Conservation (phyloP, 2,888 invertebrate species). For the Mellilla xanthometata region DNA sequence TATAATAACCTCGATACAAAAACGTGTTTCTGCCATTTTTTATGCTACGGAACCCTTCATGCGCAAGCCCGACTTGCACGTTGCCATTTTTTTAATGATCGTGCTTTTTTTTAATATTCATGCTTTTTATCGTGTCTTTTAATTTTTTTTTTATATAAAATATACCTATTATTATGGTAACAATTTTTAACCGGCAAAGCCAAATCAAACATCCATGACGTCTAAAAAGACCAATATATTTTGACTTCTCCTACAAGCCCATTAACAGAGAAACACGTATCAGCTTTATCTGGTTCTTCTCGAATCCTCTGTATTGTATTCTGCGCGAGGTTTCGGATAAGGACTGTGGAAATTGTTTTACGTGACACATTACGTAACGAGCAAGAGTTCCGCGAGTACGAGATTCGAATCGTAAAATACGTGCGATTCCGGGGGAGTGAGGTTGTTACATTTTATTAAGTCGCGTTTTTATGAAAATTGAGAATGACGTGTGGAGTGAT, state of each 20-base stretch:
- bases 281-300: conserved; percentile 26
- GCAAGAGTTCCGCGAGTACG: conserved; percentile 33
- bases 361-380: conserved; percentile 66
- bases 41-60: no score
- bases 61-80: no score
- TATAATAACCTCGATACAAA: no score
- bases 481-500: conserved; percentile 3
- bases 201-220: conserved; percentile 22
- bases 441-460: conserved; percentile 23
- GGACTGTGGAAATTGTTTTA: conserved; percentile 67
- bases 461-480: conserved; percentile 21
- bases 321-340: conserved; percentile 53
- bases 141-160: no score
- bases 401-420: conserved; percentile 31
- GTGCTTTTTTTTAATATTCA: no score
- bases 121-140: no score
- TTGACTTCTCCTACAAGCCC: conserved; percentile 12
- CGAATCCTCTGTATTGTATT: conserved; percentile 48
- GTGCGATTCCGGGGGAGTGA: conserved; percentile 21
- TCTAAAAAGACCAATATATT: conserved; percentile 21
- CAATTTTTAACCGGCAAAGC: no score
- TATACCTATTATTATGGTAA: no score
- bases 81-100: no score
- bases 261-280: conserved; percentile 19
- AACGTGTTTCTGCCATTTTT: no score